phyloP scores from a whole-genome alignment of 1,140 invertebrate species.

The Euura lappo region DNA sequence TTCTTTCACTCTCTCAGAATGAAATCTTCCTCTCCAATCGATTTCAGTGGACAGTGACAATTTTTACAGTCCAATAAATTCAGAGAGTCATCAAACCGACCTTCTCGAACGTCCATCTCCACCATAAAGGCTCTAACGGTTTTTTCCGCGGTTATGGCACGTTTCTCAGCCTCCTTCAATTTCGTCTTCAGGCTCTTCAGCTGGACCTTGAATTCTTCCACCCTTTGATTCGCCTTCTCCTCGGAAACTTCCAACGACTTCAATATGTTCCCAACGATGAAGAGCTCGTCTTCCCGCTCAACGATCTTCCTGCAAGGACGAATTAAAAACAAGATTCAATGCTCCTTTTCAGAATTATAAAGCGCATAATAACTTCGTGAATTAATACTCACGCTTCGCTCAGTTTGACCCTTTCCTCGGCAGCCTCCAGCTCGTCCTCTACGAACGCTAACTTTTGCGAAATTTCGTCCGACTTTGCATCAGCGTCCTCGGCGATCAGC shows the following conservation, averaged over 20 bases:
- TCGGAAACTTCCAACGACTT: constrained; percentile 99
- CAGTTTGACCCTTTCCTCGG: constrained; percentile 84
- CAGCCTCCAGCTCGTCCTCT: constrained; percentile 85
- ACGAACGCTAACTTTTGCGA: constrained; percentile 88
- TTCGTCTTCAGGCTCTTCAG: constrained; percentile 76
- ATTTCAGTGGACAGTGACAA: too few species aligned
- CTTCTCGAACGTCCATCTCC: constrained; percentile 86
- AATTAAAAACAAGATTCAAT: constrained; percentile 10
- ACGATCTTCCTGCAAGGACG: constrained; percentile 88
- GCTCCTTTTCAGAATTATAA: constrained; percentile 15
- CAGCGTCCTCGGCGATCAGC: constrained; percentile 79
- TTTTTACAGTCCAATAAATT: too few species aligned
- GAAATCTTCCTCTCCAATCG: too few species aligned
- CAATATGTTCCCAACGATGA: constrained; percentile 98
- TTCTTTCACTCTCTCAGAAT: too few species aligned
- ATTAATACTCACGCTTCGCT: constrained; percentile 74
- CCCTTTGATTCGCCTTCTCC: constrained; percentile 92
- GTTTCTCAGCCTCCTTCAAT: constrained; percentile 81
- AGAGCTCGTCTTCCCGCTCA: constrained; percentile 97
- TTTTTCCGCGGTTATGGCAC: constrained; percentile 82
- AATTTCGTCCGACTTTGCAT: constrained; percentile 83
- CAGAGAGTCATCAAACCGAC: constrained; percentile 55
- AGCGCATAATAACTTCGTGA: background rate
- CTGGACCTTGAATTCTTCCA: constrained; percentile 82
- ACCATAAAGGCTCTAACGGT: constrained; percentile 84